Evolutionary conservation across 2,797 vertebrate genomes (phyloP), one percentile per base, ranked within the genome.

Genomic region (Rachycentron canadum): DNA sequence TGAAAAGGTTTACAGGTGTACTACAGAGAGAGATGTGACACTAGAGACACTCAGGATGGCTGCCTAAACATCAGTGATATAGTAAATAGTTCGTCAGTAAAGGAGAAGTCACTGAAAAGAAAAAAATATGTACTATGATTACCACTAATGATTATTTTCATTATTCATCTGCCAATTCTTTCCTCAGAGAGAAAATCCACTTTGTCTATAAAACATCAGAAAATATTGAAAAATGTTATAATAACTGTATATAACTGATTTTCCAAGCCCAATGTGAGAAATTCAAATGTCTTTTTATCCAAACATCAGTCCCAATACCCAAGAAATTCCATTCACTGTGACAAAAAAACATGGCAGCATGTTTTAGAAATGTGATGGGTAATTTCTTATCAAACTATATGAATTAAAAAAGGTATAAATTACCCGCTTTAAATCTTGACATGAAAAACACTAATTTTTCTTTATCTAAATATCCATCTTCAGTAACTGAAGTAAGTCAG

Each of bases 41-140:
- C 45, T 26, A 64, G 38, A 76, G 45, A 56, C 45, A 60, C 32
- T 5, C 14, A 0, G 34, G 60, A 19, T 43, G 57, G 64, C 47
- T 26, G 16, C 12, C 56, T 72, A 45, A 75, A 68, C 40, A 21
- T 77, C 73, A 59, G 45, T 2, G 0, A 19, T n/a, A 47, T 52
- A 36, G 53, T 85, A 40, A 83, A 82, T 81, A 64, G 76, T 84
- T 82, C 34, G 82, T 43, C 38, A 61, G 36, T 28, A 47, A 50
- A 70, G 52, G 2, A 74, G 49, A 40, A 30, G 55, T 76, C 68
- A 62, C 47, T 34, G 11, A 65, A 12, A 28, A 43, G 32, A 38
- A 43, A 41, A 14, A 38, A 2, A 59, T 36, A 68, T 23, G 71
- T 5, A 62, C 1, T 4, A 47, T 5, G 17, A 38, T 40, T 49